Base-by-base conservation (phyloP, 2,797 vertebrate species). In the Gymnocypris eckloni region DNA sequence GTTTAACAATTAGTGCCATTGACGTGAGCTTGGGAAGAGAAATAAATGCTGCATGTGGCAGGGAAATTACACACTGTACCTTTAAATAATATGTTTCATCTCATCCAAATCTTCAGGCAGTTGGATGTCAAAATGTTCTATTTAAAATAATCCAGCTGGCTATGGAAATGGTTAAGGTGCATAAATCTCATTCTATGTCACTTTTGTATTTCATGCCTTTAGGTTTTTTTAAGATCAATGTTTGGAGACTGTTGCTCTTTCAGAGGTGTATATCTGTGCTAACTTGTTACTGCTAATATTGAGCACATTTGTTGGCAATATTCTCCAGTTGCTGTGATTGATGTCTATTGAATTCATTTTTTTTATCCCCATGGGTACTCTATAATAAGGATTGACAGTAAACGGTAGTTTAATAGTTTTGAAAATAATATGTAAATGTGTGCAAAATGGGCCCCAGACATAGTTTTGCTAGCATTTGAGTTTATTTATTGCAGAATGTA, bases 91-190 rank as follows among this genome's bases (percentile, higher is more conserved):
- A 59, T 0, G 25, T 3, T 45, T 48, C 16, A 61, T 48, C 70
- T 82, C 71, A 25, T 79, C n/a, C n/a, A 43, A 39, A 59, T 22
- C 56, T 75, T 15, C 71, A 50, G 70, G 71, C 43, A 22, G 10
- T 54, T 54, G 33, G 28, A 15, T 70, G 64, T 82, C 54, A 28
- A n/a, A 20, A 28, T 72, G 43, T 75, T 83, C 56, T 66, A 11
- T 75, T 75, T 64, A 83, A 76, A 75, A 83, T 50, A 75, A 50
- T 66, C 56, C 56, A 76, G 81, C 71, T 50, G 81, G 56, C 20
- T 64, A 37, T 39, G 25, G 12, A 66, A 64, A 56, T 37, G 18
- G 72, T 59, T 15, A 28, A 83, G 33, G 50, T 71, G 56, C 71
- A 75, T 83, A 76, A 83, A 83, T 83, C 43, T 50, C 56, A 50